A percentile compares a stretch with the other conserved stretches of the same genome.
Evolutionary conservation across 2,113 vertebrate genomes (phyloP).

Genomic region (Charadrius vociferus): DNA sequence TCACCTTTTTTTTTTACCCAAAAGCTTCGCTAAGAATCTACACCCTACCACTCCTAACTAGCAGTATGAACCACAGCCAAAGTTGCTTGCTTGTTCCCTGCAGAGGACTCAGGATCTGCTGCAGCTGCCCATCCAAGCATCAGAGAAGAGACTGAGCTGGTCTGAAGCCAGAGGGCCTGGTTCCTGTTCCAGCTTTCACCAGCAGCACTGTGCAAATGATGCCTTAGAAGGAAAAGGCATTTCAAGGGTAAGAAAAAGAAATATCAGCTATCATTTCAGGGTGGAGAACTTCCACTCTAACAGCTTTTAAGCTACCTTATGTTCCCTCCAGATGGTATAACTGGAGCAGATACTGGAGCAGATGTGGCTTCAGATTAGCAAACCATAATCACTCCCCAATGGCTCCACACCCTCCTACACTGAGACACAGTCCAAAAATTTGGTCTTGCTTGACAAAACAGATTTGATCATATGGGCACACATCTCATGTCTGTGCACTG

Average conservation of each 20-base stretch:
- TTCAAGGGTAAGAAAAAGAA: background rate
- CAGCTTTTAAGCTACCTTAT: background rate
- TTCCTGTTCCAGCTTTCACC: background rate
- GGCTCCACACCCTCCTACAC: background rate
- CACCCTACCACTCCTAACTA: background rate
- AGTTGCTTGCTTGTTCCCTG: background rate
- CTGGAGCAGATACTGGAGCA: background rate
- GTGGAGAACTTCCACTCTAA: background rate
- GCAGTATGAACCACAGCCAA: background rate
- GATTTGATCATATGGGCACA: background rate
- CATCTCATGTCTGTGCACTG: background rate
- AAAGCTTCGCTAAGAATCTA: background rate
- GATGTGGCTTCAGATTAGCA: slow-evolving; percentile 6
- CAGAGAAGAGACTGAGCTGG: background rate
- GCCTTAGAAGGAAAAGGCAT: background rate
- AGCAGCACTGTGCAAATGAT: background rate
- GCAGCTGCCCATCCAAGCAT: background rate
- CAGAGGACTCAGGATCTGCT: background rate
- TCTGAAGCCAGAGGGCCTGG: background rate
- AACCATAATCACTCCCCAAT: background rate
- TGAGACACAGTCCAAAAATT: background rate
- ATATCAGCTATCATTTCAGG: background rate
- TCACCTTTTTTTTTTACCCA: background rate
- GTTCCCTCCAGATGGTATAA: background rate
- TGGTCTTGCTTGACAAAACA: background rate